Base-by-base conservation (phyloP, 1,140 invertebrate species). In the Trypoxylus dichotomus region DNA sequence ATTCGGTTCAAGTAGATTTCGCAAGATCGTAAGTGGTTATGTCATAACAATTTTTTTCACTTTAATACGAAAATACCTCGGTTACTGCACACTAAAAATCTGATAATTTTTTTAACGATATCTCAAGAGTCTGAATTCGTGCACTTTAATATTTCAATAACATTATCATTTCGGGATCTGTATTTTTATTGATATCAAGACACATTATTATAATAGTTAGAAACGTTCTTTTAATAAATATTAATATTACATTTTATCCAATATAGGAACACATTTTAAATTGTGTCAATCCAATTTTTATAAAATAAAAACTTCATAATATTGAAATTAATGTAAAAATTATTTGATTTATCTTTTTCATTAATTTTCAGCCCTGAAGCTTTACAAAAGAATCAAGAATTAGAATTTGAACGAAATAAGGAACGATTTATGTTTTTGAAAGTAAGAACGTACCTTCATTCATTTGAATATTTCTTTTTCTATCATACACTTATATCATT, bases 1-100 rank as follows among this genome's bases (percentile, higher is more conserved):
- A 99, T 87, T 99, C 97, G 0, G 94, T 99, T 68, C 97, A 99
- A 89, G 98, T 98, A 25, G 98, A 99, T 88, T 97, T 96, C 85
- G 92, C 91, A 7, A 90, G 96, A 87, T 93, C 91, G 96, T 97
- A 88, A 90, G 90, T 89, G 74, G 58, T 78, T 41, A 29, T 74
- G 47, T 24, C 11, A 76, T 42, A 73, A 60, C 32, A 37, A 37
- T 37, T 37, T 37, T 37, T 60, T 74, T 73, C 13, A 24, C 58
- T n/a, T n/a, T n/a, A n/a, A n/a, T n/a, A n/a, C n/a, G n/a, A n/a
- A n/a, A n/a, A n/a, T n/a, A n/a, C n/a, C n/a, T n/a, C n/a, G n/a
- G n/a, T n/a, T n/a, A n/a, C n/a, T n/a, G n/a, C n/a, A 80, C 47
- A 77, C 58, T 74, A 54, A 58, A 27, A 76, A 8, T 21, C 21